Evolutionary conservation across 1,140 invertebrate species (phyloP).

Genomic region (Teleopsis dalmanni): DNA sequence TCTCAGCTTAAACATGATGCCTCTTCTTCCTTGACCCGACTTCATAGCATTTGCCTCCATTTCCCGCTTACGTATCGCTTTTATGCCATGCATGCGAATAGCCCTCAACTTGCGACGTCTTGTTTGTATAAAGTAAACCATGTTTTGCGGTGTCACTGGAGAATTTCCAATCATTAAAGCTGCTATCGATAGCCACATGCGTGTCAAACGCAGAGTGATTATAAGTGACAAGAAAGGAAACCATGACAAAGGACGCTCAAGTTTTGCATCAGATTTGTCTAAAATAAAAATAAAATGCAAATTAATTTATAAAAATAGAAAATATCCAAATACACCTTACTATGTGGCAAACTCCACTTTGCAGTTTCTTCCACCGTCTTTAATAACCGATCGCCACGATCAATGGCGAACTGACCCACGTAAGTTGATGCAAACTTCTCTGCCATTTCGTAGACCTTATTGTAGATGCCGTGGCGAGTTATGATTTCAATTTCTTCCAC

Average conservation of each 20-base stretch:
- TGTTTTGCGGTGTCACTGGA: constrained; percentile 23
- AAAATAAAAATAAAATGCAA: neutral
- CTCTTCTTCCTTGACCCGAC: constrained; percentile 6
- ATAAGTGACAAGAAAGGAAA: constrained; percentile 30
- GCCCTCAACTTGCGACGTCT: constrained; percentile 33
- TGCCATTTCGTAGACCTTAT: constrained; percentile 22
- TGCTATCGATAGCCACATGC: constrained; percentile 32
- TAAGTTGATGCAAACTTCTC: constrained; percentile 30
- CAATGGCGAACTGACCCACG: constrained; percentile 29
- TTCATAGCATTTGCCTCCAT: constrained; percentile 1
- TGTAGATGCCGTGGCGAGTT: constrained; percentile 19
- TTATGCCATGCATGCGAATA: constrained; percentile 28
- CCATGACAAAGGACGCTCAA: constrained; percentile 36
- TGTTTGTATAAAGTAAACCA: constrained; percentile 39
- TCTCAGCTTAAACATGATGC: constrained; percentile 15
- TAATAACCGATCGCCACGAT: constrained; percentile 24
- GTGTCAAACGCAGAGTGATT: constrained; percentile 27
- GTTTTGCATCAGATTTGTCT: constrained; percentile 18
- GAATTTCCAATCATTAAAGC: constrained; percentile 32
- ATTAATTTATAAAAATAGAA: neutral
- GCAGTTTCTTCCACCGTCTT: constrained; percentile 33
- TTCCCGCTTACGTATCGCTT: constrained; percentile 22
- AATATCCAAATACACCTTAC: constrained; percentile 11
- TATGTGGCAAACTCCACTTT: constrained; percentile 38
- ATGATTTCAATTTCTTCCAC: constrained; percentile 23